Evolutionary conservation across 2,888 invertebrate species (phyloP), one percentile per base, ranked within the genome.

Genomic region (Stenoptilia bipunctidactyla): DNA sequence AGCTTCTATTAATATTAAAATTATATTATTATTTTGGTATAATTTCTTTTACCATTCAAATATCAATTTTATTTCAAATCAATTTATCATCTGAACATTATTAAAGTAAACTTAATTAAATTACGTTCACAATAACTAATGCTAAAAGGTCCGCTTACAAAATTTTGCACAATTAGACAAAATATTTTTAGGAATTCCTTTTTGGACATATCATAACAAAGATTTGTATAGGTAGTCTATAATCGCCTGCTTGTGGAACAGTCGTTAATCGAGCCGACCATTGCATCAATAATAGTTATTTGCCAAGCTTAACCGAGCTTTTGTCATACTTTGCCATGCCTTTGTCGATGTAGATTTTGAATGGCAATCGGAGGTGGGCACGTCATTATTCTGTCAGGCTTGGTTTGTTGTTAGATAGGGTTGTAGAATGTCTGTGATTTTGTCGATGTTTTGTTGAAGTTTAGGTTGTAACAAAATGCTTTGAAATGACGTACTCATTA

Each of bases 261-360:
- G 20, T 30, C 9, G 30, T 30, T 30, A 12, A 30, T 30, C 9
- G 30, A 30, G 30, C 30, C 30, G 30, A 9, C 30, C 10, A 30
- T 30, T 30, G 30, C 30, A 12, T 71, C 65, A 70, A 77, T 79
- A 79, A 76, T 69, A 61, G 70, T 58, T 79, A 80, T 80, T 80
- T 80, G 77, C 76, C 57, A 59, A 61, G 62, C 75, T 57, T 75
- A 82, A 8, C 20, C 20, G 8, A 20, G 20, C 20, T 20, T 20
- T 20, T 20, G 20, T 20, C 20, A 20, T 5, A 20, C 20, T 80
- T 80, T 80, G 77, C 76, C 57, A 59, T 62, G 62, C 75, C 56
- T 75, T 82, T 82, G 80, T 79, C 66, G 68, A 66, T 58, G 69
- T 64, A 66, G 72, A 68, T 64, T 48, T 51, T 71, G 65, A 77